phyloP scores from a whole-genome alignment of 2,797 vertebrate species.

The Characodon lateralis region DNA sequence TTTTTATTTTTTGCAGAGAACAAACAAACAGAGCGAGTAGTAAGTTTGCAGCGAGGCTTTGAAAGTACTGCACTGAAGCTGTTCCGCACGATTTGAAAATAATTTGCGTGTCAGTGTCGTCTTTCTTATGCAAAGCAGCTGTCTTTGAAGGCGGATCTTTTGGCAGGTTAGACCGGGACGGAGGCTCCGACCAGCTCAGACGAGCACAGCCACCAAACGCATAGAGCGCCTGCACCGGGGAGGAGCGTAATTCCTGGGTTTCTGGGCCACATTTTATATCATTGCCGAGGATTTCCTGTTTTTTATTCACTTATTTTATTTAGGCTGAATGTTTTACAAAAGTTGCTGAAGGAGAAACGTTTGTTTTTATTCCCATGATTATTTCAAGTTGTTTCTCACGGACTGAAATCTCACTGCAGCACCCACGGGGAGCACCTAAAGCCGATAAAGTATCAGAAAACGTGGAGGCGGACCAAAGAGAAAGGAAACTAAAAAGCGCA shows the following conservation, averaged over 20 bases:
- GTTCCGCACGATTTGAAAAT: conserved; percentile 88
- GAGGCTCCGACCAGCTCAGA: conserved; percentile 74
- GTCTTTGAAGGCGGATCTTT: conserved; percentile 91
- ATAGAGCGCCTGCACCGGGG: conserved; percentile 29
- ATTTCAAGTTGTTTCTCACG: conserved; percentile 44
- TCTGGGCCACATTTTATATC: conserved; percentile 17
- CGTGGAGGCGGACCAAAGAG: conserved; percentile 26
- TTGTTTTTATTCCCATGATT: background rate
- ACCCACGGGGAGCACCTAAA: conserved; percentile 1
- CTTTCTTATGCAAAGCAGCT: conserved; percentile 97
- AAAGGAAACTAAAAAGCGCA: conserved; percentile 13
- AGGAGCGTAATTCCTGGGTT: conserved; percentile 39
- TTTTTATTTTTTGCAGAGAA: conserved; percentile 24
- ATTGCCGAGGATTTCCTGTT: conserved; percentile 29
- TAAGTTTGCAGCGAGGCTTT: conserved; percentile 76
- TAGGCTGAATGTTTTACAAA: background rate
- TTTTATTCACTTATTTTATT: background rate
- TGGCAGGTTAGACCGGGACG: conserved; percentile 84
- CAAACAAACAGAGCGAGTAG: conserved; percentile 65
- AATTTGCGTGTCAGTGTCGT: conserved; percentile 91
- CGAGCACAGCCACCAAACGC: conserved; percentile 66
- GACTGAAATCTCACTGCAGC: conserved; percentile 25
- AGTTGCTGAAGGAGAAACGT: conserved; percentile 1
- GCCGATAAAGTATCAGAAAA: conserved; percentile 47
- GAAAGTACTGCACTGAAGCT: conserved; percentile 78